A percentile compares a stretch with the other conserved stretches of the same genome.
Evolutionary conservation across 2,797 vertebrate species (phyloP).

Genomic region (Emydoidea blandingii): DNA sequence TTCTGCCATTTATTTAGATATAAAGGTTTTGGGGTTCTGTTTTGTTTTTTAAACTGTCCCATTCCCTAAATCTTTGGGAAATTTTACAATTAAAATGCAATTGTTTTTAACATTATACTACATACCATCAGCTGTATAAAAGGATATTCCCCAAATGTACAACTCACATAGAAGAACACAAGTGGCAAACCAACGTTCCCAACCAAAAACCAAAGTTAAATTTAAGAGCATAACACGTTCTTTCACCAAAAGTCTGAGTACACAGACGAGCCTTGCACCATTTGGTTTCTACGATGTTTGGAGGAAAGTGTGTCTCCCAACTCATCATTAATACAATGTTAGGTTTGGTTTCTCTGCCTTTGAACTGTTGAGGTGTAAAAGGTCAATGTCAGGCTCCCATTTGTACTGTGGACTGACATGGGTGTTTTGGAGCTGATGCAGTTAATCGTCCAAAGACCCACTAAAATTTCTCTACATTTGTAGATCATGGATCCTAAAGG

Average conservation of each 20-base stretch:
- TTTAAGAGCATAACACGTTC: background rate
- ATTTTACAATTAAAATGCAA: background rate
- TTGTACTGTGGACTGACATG: background rate
- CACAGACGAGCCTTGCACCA: background rate
- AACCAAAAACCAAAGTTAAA: background rate
- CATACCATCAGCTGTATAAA: background rate
- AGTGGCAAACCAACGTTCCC: background rate
- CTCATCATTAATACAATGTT: background rate
- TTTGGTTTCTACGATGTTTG: background rate
- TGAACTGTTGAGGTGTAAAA: background rate
- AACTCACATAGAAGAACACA: background rate
- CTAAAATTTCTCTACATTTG: background rate
- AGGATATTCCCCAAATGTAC: too few species aligned
- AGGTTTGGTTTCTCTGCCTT: background rate
- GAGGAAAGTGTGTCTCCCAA: background rate
- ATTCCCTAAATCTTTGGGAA: background rate
- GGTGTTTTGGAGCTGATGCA: background rate
- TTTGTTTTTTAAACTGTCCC: conserved; percentile 1
- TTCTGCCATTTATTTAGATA: conserved; percentile 12
- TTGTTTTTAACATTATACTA: background rate
- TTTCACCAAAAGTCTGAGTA: background rate
- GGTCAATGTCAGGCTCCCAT: background rate
- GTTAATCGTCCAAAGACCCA: background rate
- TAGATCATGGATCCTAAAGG: background rate
- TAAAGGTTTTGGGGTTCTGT: background rate